phyloP scores from a whole-genome alignment of 2,113 vertebrate genomes.

The Euleptes europaea region DNA sequence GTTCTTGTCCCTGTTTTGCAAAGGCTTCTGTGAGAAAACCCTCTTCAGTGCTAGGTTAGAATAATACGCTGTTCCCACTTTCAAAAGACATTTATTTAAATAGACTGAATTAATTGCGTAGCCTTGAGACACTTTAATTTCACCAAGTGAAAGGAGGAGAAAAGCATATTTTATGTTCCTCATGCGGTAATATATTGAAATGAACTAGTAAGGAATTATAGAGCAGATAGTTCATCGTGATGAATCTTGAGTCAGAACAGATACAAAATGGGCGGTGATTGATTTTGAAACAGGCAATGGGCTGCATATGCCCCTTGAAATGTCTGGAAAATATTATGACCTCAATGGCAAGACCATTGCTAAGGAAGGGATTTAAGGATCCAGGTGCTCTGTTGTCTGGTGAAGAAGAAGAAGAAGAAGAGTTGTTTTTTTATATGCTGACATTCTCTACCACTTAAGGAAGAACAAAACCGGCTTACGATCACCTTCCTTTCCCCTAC shows the following conservation, averaged over 20 bases:
- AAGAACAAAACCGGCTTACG: too few relatives aligned
- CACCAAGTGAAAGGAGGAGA: conserved; percentile 18
- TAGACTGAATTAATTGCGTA: conserved; percentile 25
- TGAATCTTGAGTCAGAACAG: conserved; percentile 28
- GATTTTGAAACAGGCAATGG: conserved; percentile 5
- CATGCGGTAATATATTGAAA: conserved; percentile 35
- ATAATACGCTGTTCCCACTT: conserved; percentile 7
- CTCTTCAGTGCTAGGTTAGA: conserved; percentile 20
- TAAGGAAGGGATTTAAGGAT: background rate
- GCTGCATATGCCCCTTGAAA: background rate
- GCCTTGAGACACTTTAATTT: conserved; percentile 26
- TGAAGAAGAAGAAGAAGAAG: too few relatives aligned
- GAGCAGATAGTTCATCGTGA: conserved; percentile 12
- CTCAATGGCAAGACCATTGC: conserved; percentile 3
- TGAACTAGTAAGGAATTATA: conserved; percentile 8
- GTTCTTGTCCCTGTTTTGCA: conserved; percentile 10
- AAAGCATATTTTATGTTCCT: background rate
- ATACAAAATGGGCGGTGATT: conserved; percentile 20
- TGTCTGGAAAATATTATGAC: conserved; percentile 9
- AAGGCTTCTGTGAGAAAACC: conserved; percentile 27
- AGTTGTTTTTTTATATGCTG: too few relatives aligned
- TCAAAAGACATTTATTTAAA: conserved; percentile 23
- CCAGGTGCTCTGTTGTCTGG: background rate
- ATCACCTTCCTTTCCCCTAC: too few relatives aligned
- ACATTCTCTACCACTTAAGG: too few relatives aligned